A percentile compares a stretch with the other conserved stretches of the same genome.
Evolutionary conservation across 92 coral and sea anemone genomes (phyloP).

Genomic region (Palythoa heliodiscus): DNA sequence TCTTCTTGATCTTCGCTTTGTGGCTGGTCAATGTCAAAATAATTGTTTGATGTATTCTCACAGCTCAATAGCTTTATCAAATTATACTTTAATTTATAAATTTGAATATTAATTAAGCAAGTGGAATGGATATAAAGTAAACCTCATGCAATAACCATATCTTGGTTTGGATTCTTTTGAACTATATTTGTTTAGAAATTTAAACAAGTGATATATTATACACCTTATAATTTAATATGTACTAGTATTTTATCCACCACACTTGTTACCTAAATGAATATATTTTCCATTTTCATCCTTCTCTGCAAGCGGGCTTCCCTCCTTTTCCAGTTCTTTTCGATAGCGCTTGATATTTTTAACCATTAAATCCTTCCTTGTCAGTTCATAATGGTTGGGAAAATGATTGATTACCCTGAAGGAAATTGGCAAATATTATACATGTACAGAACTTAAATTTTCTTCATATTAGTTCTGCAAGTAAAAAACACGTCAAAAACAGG

Average conservation of each 20-base stretch:
- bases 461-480: not conserved
- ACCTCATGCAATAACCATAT: too few species aligned
- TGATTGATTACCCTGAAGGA: conserved; percentile 81
- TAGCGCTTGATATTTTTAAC: conserved; percentile 95
- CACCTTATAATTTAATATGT: too few species aligned
- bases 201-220: not conserved
- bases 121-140: too few species aligned
- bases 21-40: too few species aligned
- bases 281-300: conserved; percentile 94
- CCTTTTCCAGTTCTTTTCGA: conserved; percentile 93
- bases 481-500: too few species aligned
- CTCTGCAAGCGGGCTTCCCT: conserved; percentile 90
- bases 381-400: conserved; percentile 98
- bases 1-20: too few species aligned
- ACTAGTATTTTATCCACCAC: not conserved
- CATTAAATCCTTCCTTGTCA: conserved; percentile 96
- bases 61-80: too few species aligned
- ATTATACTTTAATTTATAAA: too few species aligned
- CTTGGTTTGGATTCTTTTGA: too few species aligned
- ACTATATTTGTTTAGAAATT: too few species aligned
- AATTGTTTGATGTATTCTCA: too few species aligned
- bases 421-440: not conserved
- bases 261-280: conserved; percentile 70
- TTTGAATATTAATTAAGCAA: too few species aligned
- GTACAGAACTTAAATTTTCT: not conserved